Conservation (phyloP, 2,113 vertebrate genomes). For the Dryoscopus gambensis region DNA sequence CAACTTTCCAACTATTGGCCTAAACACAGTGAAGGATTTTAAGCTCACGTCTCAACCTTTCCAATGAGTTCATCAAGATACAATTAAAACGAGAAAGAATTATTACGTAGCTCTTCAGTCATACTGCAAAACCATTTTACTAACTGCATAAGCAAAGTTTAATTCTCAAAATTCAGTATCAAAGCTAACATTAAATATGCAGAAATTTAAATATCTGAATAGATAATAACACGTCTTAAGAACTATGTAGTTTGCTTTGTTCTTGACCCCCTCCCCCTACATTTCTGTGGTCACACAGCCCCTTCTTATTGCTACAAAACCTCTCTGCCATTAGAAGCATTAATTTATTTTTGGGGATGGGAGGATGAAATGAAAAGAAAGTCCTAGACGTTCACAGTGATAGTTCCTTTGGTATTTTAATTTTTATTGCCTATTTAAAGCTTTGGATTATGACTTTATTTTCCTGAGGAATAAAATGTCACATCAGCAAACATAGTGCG, state of each 20-base stretch:
- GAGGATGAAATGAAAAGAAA: neutral
- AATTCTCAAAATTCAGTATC: neutral
- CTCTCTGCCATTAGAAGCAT: neutral
- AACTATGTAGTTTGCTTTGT: neutral
- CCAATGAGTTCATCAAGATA: neutral
- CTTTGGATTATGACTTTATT: neutral
- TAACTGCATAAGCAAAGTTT: neutral
- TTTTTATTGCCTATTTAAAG: slow-evolving; percentile 7
- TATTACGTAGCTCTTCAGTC: neutral
- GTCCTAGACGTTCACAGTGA: neutral
- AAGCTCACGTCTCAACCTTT: neutral
- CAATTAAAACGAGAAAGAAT: neutral
- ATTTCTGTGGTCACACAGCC: neutral
- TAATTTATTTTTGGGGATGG: neutral
- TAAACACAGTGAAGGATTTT: neutral
- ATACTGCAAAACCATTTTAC: neutral
- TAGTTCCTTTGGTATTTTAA: neutral
- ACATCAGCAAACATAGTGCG: neutral
- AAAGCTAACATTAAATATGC: neutral
- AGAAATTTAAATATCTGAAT: neutral
- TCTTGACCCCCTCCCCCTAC: neutral
- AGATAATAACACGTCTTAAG: neutral
- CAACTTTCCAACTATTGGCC: neutral
- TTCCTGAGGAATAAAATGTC: neutral
- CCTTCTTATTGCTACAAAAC: neutral